Percentiles rank a stretch among this genome's conserved stretches.
Conservation (phyloP, 1,140 invertebrate species). For the honey bee (Apis mellifera) region DNA sequence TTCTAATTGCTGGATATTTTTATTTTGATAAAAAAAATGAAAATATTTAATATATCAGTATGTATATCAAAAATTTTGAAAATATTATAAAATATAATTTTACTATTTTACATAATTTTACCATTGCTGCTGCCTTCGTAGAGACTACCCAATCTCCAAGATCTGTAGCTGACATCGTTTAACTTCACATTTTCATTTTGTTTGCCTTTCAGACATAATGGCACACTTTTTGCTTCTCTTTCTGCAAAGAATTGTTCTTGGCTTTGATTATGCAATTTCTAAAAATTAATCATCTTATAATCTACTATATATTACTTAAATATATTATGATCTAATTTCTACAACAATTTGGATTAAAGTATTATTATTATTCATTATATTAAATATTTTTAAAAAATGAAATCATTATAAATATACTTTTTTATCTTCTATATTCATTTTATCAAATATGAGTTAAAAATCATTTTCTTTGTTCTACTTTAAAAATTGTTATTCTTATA, state of each 20-base stretch:
- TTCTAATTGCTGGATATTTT: too few relatives aligned
- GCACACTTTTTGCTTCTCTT: constrained; percentile 60
- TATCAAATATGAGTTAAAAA: too few relatives aligned
- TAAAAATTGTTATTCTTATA: too few relatives aligned
- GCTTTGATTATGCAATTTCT: constrained; percentile 21
- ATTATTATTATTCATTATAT: too few relatives aligned
- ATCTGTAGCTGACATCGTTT: constrained; percentile 78
- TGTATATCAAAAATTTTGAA: too few relatives aligned
- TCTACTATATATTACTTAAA: not conserved
- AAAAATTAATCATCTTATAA: constrained; percentile 16
- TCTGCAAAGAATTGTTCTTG: constrained; percentile 47
- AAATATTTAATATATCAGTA: too few relatives aligned
- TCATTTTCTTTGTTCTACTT: too few relatives aligned
- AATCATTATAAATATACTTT: too few relatives aligned
- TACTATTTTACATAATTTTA: constrained; percentile 27
- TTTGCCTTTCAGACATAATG: constrained; percentile 59
- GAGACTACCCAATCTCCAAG: constrained; percentile 78
- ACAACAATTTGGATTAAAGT: not conserved
- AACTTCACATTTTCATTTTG: constrained; percentile 73
- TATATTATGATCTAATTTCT: not conserved
- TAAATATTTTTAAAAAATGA: too few relatives aligned
- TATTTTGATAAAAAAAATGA: too few relatives aligned
- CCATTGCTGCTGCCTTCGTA: constrained; percentile 74
- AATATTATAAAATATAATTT: too few relatives aligned
- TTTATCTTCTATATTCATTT: too few relatives aligned